A percentile compares a stretch with the other conserved stretches of the same genome.
These are phyloP conservation scores for Gallinago paraguaiae DNA, from an alignment of 2,113 vertebrate genomes.

Conservation along the genomic window DNA sequence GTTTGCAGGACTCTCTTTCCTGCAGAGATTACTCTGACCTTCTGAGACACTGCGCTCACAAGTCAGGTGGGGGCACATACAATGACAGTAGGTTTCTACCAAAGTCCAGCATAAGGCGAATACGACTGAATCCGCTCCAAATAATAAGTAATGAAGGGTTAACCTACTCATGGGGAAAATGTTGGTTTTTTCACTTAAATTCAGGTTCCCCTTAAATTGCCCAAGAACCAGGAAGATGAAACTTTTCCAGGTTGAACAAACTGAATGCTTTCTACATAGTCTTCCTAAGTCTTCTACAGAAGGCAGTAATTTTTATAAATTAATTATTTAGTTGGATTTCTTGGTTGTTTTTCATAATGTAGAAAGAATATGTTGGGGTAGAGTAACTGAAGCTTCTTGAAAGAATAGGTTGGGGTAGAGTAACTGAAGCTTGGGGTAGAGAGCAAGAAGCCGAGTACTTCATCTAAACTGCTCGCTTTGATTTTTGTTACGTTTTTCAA, in stretches of 20 bases:
- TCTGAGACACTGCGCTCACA: background rate
- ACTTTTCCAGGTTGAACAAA: background rate
- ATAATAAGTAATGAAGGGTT: background rate
- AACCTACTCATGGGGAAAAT: background rate
- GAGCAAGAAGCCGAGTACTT: background rate
- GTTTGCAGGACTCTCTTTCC: background rate
- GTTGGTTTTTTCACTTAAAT: background rate
- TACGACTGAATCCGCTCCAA: background rate
- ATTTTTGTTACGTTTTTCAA: slow-evolving; percentile 26
- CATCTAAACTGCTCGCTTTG: background rate
- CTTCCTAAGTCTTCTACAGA: background rate
- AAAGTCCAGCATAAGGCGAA: background rate
- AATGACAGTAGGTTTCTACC: background rate
- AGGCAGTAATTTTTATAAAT: background rate
- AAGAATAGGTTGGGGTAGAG: background rate
- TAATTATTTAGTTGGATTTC: background rate
- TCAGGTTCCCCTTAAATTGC: background rate
- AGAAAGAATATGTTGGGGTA: background rate
- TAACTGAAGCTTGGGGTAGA: background rate
- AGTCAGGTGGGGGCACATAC: background rate
- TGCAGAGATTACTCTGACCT: background rate
- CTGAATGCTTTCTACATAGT: background rate
- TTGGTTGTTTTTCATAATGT: background rate
- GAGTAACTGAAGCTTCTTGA: background rate
- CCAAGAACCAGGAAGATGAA: background rate